Percentiles rank a stretch among this genome's conserved stretches.
Conservation (phyloP, 2,888 invertebrate genomes). For the Parelbella ahira region DNA sequence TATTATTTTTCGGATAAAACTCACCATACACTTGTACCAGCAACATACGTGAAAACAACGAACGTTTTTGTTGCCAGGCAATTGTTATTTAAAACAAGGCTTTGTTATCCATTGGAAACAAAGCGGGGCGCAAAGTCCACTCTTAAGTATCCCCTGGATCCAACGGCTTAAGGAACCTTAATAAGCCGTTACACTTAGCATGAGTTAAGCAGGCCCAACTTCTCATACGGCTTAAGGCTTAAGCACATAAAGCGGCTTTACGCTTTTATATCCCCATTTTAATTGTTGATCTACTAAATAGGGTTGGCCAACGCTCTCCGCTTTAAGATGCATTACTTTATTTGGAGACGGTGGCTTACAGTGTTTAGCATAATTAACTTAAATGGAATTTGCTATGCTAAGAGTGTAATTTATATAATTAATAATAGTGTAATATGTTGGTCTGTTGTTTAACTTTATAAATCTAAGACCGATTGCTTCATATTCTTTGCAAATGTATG, state of each 20-base stretch:
- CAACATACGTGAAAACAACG: too few species aligned
- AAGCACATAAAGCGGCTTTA: conserved; percentile 29
- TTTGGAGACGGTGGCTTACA: not conserved
- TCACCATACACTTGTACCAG: too few species aligned
- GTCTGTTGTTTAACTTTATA: too few species aligned
- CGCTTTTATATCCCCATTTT: conserved; percentile 27
- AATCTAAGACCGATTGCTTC: too few species aligned
- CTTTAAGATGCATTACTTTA: conserved; percentile 6
- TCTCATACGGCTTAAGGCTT: conserved; percentile 29
- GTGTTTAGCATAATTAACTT: too few species aligned
- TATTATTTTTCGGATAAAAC: too few species aligned
- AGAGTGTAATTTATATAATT: too few species aligned
- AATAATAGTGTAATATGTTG: too few species aligned
- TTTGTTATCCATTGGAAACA: conserved; percentile 7
- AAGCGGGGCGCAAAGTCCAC: conserved; percentile 10
- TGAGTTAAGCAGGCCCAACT: conserved; percentile 23
- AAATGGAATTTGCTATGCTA: too few species aligned
- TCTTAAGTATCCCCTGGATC: conserved; percentile 10
- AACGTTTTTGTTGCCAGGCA: too few species aligned
- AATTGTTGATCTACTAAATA: conserved; percentile 23
- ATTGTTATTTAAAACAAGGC: conserved; percentile 10
- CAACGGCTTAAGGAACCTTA: conserved; percentile 18
- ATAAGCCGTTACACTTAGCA: conserved; percentile 22
- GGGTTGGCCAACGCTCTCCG: conserved; percentile 8
- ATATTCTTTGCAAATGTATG: too few species aligned